A percentile compares a stretch with the other conserved stretches of the same genome.
phyloP scores from a whole-genome alignment of 2,888 invertebrate species.

The Tenthredo mesomela region DNA sequence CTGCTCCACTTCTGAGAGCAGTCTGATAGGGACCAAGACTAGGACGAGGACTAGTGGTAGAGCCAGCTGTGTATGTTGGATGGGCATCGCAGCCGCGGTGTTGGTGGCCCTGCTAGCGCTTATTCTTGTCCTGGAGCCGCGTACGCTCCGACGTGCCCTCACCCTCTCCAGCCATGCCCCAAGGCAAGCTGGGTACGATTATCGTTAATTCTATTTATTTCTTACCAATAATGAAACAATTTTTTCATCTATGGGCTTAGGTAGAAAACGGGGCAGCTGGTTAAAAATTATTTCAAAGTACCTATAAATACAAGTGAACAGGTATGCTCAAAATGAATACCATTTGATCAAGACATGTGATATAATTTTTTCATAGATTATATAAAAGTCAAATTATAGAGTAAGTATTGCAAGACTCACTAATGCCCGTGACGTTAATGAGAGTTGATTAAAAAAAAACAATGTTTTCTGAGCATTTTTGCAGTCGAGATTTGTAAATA shows the following conservation, averaged over 20 bases:
- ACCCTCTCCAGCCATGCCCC: constrained; percentile 74
- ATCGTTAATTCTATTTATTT: constrained; percentile 57
- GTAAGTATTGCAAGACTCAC: constrained; percentile 25
- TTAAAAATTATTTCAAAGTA: not conserved
- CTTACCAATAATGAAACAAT: constrained; percentile 64
- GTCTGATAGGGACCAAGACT: constrained; percentile 69
- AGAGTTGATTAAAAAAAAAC: not conserved
- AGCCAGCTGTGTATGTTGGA: constrained; percentile 72
- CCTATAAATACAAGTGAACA: constrained; percentile 5
- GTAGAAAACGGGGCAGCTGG: constrained; percentile 6
- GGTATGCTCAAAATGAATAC: constrained; percentile 25
- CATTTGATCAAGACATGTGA: constrained; percentile 15
- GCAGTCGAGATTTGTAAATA: not conserved
- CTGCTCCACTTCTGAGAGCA: constrained; percentile 68
- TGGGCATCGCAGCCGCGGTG: constrained; percentile 70
- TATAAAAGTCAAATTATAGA: constrained; percentile 15
- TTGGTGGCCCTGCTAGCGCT: constrained; percentile 74
- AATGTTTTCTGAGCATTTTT: not conserved
- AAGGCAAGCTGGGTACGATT: constrained; percentile 75
- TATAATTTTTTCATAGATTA: not conserved
- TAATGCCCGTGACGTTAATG: not conserved
- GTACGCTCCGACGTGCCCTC: constrained; percentile 71
- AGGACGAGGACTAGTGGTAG: constrained; percentile 71
- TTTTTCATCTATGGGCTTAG: constrained; percentile 54
- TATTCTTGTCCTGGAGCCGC: constrained; percentile 75